Conservation (phyloP, 2,888 invertebrate genomes). For the Apamea monoglypha region DNA sequence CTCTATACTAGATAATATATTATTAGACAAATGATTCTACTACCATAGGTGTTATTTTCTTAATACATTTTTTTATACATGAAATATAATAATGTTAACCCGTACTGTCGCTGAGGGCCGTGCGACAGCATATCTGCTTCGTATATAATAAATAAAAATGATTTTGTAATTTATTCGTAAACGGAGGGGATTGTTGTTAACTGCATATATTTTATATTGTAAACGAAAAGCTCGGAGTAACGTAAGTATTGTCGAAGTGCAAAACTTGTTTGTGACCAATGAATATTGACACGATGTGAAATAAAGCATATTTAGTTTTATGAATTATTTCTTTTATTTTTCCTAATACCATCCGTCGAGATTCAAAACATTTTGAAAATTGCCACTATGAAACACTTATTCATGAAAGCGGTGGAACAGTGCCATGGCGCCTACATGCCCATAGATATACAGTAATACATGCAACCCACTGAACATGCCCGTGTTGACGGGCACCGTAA, state of each 20-base stretch:
- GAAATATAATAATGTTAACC: constrained; percentile 19
- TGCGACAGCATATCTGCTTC: constrained; percentile 58
- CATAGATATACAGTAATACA: no score
- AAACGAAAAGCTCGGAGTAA: constrained; percentile 77
- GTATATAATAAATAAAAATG: constrained; percentile 66
- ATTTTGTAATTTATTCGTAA: constrained; percentile 79
- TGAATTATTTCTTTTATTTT: constrained; percentile 73
- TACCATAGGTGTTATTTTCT: constrained; percentile 56
- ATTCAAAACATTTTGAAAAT: neutral
- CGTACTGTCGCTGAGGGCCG: constrained; percentile 34
- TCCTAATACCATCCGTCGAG: neutral
- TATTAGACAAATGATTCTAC: constrained; percentile 38
- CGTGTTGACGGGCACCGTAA: no score
- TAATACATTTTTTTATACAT: constrained; percentile 48
- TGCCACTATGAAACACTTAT: neutral
- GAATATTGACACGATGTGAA: constrained; percentile 88
- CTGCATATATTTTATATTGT: constrained; percentile 88
- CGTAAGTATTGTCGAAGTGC: constrained; percentile 81
- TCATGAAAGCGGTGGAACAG: no score
- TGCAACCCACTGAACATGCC: no score
- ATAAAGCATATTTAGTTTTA: constrained; percentile 90
- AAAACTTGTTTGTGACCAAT: constrained; percentile 87
- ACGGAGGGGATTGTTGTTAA: constrained; percentile 84
- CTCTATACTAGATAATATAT: constrained; percentile 41
- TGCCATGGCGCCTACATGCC: no score